Base-by-base conservation (phyloP, 92 coral and sea anemone genomes). In the Porites evermanni region DNA sequence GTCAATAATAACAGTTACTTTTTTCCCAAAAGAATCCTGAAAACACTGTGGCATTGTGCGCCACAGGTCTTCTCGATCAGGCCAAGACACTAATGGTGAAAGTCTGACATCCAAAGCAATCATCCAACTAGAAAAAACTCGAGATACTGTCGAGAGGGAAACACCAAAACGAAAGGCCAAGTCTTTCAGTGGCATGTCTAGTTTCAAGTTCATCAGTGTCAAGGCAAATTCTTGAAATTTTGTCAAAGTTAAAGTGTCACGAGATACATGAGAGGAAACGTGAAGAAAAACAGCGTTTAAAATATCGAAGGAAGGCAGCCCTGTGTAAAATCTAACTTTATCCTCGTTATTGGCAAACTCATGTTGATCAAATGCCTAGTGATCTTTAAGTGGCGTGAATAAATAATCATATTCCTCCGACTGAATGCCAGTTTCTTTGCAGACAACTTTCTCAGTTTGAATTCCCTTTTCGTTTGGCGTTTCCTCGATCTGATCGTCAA, bases 171-270 rank as follows among this genome's bases (percentile, higher is more conserved):
- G 84, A 76, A 26, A 86, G 16, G 89, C 84, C 20, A 86, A 66
- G 64, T 86, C 88, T 64, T 84, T 59, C 8, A 75, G 38, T 2
- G 88, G 83, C 20, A 84, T 52, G 70, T 84, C 65, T 26, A 86
- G 85, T 68, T 74, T 86, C 70, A 86, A 63, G 54, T 86, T 78
- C 79, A 86, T 67, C 86, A 86, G 64, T 47, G 54, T 67, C 89
- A 78, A 14, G 53, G 72, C 83, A 58, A 78, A 17, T 20, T 84
- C 88, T 38, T 75, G 88, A 80, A 80, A 87, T 17, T 53, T 60
- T 2, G 80, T 72, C 56, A 84, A 61, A 56, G 71, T 23, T 26
- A 23, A 12, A 3, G 71, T 20, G 38, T 50, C 13, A 16, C 75
- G 74, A 53, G 85, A 14, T 64, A 84, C 88, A 77, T 59, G 64